phyloP scores from a whole-genome alignment of 2,888 invertebrate species.

The Lasioglossum pauxillum region DNA sequence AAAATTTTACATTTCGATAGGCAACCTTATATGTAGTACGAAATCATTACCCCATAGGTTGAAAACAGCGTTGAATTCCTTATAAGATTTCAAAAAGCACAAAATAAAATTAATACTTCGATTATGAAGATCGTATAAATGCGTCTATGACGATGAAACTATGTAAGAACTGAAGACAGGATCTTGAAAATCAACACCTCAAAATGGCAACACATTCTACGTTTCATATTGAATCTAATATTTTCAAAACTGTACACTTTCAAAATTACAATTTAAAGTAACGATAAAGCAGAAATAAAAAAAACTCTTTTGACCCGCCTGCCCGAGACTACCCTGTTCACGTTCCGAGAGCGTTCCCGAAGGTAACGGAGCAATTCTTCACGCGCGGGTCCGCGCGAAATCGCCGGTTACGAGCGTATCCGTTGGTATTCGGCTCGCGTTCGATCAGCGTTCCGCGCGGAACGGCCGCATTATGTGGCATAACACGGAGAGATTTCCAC shows the following conservation, averaged over 20 bases:
- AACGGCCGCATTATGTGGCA: constrained; percentile 37
- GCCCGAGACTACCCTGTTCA: background rate
- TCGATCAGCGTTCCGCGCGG: constrained; percentile 56
- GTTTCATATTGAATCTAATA: background rate
- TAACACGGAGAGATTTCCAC: background rate
- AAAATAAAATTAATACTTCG: too few species aligned
- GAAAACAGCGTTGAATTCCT: too few species aligned
- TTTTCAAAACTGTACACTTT: background rate
- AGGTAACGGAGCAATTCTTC: constrained; percentile 68
- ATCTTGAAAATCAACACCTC: background rate
- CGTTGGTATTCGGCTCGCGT: constrained; percentile 28
- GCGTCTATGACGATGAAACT: too few species aligned
- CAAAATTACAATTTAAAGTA: background rate
- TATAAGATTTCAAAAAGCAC: too few species aligned
- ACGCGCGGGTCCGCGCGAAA: constrained; percentile 63
- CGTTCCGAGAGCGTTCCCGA: constrained; percentile 38
- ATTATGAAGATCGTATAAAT: too few species aligned
- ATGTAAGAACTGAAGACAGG: too few species aligned
- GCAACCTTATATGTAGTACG: too few species aligned
- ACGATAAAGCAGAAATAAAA: background rate
- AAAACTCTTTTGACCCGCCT: background rate
- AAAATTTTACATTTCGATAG: too few species aligned
- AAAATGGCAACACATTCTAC: too few species aligned
- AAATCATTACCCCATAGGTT: too few species aligned
- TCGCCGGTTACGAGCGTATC: constrained; percentile 63